Conservation (phyloP, 1,140 invertebrate species). For the Drosophila parvula region DNA sequence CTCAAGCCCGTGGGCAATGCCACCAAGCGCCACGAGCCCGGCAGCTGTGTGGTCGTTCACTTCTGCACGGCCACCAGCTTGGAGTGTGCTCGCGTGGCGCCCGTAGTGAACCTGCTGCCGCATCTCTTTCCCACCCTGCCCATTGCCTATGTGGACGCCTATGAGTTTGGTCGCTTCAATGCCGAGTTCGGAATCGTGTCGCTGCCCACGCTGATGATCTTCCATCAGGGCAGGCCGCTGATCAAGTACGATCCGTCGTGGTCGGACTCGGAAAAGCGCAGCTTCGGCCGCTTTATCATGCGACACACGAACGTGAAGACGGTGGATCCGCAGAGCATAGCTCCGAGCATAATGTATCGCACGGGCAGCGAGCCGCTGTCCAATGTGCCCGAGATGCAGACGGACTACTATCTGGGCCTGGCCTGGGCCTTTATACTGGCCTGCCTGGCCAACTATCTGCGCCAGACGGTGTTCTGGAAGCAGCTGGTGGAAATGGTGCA, state of each 20-base stretch:
- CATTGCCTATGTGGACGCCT: slow-evolving; percentile 95
- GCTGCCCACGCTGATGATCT: slow-evolving; percentile 95
- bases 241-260: slow-evolving; percentile 59
- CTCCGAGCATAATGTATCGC: neutral
- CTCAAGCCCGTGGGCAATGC: slow-evolving; percentile 84
- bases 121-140: slow-evolving; percentile 92
- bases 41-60: slow-evolving; percentile 92
- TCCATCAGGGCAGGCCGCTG: slow-evolving; percentile 94
- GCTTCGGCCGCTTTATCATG: slow-evolving; percentile 92
- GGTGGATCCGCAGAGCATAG: slow-evolving; percentile 73
- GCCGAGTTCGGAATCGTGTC: slow-evolving; percentile 97
- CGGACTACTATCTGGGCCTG: slow-evolving; percentile 92
- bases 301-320: slow-evolving; percentile 90
- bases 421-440: slow-evolving; percentile 94
- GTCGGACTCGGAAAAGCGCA: slow-evolving; percentile 93
- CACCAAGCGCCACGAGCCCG: slow-evolving; percentile 85
- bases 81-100: slow-evolving; percentile 94
- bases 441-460: slow-evolving; percentile 91
- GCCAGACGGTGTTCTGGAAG: slow-evolving; percentile 91
- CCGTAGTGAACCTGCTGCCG: slow-evolving; percentile 94
- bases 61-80: slow-evolving; percentile 96
- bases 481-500: slow-evolving; percentile 93
- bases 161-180: slow-evolving; percentile 93
- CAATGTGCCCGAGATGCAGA: slow-evolving; percentile 84
- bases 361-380: slow-evolving; percentile 70